Percentiles rank a stretch among this genome's conserved stretches.
Evolutionary conservation across 2,888 invertebrate genomes (phyloP).

Genomic region (Liodrosophila aerea): DNA sequence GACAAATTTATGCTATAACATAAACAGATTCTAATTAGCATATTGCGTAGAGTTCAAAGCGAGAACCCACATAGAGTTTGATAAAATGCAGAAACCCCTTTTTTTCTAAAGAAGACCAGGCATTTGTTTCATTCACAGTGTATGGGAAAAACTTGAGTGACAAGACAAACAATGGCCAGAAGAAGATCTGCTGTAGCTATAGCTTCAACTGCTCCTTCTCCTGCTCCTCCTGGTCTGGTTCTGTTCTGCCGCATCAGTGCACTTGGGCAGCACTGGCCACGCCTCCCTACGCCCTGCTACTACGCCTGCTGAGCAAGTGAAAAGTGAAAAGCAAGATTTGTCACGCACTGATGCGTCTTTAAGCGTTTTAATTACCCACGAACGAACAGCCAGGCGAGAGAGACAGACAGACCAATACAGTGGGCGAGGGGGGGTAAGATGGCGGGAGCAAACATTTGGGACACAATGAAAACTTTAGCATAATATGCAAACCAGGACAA

Average conservation of each 20-base stretch:
- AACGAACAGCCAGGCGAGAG: conserved; percentile 45
- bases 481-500: conserved; percentile 76
- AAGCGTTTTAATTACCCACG: conserved; percentile 80
- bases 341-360: conserved; percentile 79
- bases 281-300: not conserved
- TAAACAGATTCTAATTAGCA: conserved; percentile 32
- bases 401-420: not conserved
- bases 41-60: conserved; percentile 34
- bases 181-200: conserved; percentile 28
- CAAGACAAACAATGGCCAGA: conserved; percentile 66
- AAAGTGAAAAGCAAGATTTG: conserved; percentile 80
- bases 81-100: conserved; percentile 40
- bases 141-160: conserved; percentile 58
- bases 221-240: conserved; percentile 11
- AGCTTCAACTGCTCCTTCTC: conserved; percentile 16
- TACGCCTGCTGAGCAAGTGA: conserved; percentile 46
- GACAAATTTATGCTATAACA: conserved; percentile 4
- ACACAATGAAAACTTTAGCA: conserved; percentile 66
- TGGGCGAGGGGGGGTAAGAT: not conserved
- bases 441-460: conserved; percentile 20
- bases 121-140: conserved; percentile 54
- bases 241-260: conserved; percentile 39
- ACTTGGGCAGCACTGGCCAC: conserved; percentile 16
- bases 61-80: not conserved
- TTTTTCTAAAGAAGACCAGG: conserved; percentile 6